Conservation (phyloP, 2,888 invertebrate species). For the Hydriomena furcata region DNA sequence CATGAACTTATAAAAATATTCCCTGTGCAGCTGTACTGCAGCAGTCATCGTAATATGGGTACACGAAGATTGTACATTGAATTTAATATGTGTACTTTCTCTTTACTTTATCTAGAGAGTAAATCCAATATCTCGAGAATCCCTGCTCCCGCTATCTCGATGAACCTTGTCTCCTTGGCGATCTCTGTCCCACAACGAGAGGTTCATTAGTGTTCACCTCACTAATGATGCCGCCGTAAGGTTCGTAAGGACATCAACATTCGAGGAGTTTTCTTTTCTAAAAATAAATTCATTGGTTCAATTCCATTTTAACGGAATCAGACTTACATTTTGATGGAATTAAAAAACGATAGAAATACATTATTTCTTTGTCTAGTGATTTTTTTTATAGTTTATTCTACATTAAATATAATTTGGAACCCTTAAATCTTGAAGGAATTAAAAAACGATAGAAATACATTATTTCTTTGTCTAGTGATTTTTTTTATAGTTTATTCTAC, state of each 20-base stretch:
- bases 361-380: too few relatives aligned
- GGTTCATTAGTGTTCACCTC: conserved; percentile 74
- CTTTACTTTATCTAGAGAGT: conserved; percentile 40
- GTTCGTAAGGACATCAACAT: conserved; percentile 40
- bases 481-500: too few relatives aligned
- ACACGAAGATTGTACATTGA: background rate
- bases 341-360: conserved; percentile 7
- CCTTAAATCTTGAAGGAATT: conserved; percentile 8
- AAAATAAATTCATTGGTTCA: conserved; percentile 38
- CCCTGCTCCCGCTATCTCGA: conserved; percentile 41
- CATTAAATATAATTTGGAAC: too few relatives aligned
- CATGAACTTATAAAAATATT: background rate
- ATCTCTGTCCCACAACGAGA: conserved; percentile 58
- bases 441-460: conserved; percentile 3
- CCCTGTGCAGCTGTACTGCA: background rate
- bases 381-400: too few relatives aligned
- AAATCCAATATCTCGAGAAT: conserved; percentile 50
- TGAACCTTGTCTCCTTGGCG: conserved; percentile 52
- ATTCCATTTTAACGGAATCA: conserved; percentile 22
- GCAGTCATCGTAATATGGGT: background rate
- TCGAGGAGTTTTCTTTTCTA: conserved; percentile 41
- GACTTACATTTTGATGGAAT: conserved; percentile 15
- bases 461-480: too few relatives aligned
- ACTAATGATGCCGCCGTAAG: conserved; percentile 65
- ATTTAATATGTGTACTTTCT: conserved; percentile 32